A percentile compares a stretch with the other conserved stretches of the same genome.
Conservation (phyloP, 2,797 vertebrate genomes). For the Nyctibius grandis region DNA sequence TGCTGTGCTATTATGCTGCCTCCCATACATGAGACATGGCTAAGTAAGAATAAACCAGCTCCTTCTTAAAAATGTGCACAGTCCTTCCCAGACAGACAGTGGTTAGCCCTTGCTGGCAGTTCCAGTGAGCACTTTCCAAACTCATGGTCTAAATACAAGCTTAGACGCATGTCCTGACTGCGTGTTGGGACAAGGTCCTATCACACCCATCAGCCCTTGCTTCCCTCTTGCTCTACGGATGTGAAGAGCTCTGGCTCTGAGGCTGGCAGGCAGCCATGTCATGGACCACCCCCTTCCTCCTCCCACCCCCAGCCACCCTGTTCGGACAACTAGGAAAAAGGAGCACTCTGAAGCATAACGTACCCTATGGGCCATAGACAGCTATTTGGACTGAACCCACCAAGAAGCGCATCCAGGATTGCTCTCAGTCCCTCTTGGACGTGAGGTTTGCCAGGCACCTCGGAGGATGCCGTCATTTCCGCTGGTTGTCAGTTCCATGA, state of each 20-base stretch:
- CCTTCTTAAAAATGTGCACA: not conserved
- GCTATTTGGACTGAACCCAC: not conserved
- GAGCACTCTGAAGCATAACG: not conserved
- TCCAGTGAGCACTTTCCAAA: not conserved
- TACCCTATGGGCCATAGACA: not conserved
- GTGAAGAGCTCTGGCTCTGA: not conserved
- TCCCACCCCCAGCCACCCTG: rapidly evolving
- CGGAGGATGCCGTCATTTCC: not conserved
- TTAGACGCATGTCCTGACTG: not conserved
- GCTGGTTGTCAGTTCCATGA: not conserved
- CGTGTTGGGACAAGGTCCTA: not conserved
- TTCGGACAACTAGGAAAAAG: not conserved
- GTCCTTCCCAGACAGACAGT: constrained; percentile 28
- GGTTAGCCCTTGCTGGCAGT: constrained; percentile 21
- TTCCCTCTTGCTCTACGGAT: not conserved
- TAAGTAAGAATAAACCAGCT: constrained; percentile 13
- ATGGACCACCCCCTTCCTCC: not conserved
- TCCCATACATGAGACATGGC: not conserved
- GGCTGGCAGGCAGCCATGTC: not conserved
- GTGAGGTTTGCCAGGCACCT: not conserved
- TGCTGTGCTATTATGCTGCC: not conserved
- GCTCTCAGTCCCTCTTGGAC: not conserved
- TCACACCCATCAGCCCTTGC: rapidly evolving
- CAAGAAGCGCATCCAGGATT: not conserved
- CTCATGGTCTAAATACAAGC: not conserved